Evolutionary conservation across 2,888 invertebrate species (phyloP).

Genomic region (Metalampra italica): DNA sequence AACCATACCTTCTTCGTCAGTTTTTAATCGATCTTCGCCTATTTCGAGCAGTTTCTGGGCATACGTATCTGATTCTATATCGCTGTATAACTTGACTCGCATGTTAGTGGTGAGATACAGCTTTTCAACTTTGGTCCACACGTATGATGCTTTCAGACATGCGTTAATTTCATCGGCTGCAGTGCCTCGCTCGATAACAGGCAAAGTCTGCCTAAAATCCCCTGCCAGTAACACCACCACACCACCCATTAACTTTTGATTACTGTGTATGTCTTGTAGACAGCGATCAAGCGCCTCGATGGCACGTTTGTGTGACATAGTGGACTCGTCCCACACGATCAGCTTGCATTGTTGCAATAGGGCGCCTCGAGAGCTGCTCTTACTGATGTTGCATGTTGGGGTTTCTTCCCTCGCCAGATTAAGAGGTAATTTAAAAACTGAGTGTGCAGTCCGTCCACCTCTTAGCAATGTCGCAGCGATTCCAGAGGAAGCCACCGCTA

Average conservation of each 20-base stretch:
- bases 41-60: constrained; percentile 19
- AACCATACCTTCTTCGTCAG: constrained; percentile 21
- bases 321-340: constrained; percentile 26
- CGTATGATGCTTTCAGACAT: constrained; percentile 21
- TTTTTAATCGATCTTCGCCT: constrained; percentile 21
- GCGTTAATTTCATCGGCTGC: constrained; percentile 25
- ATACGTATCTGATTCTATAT: constrained; percentile 20
- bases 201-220: constrained; percentile 21
- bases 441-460: constrained; percentile 13
- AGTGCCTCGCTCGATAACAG: constrained; percentile 22
- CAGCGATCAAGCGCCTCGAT: constrained; percentile 10
- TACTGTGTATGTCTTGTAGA: constrained; percentile 6
- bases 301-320: constrained; percentile 17
- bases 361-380: constrained; percentile 16
- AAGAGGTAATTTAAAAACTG: constrained; percentile 21
- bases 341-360: constrained; percentile 19
- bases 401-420: constrained; percentile 18
- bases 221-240: constrained; percentile 17
- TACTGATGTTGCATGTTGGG: constrained; percentile 20
- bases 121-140: constrained; percentile 20
- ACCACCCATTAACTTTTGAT: constrained; percentile 6
- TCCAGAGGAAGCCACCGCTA: no score
- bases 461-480: no score
- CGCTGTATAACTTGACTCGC: constrained; percentile 22
- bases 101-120: constrained; percentile 23